A percentile compares a stretch with the other conserved stretches of the same genome.
Conservation (phyloP, 2,113 vertebrate species). For the Turdus rufiventris region DNA sequence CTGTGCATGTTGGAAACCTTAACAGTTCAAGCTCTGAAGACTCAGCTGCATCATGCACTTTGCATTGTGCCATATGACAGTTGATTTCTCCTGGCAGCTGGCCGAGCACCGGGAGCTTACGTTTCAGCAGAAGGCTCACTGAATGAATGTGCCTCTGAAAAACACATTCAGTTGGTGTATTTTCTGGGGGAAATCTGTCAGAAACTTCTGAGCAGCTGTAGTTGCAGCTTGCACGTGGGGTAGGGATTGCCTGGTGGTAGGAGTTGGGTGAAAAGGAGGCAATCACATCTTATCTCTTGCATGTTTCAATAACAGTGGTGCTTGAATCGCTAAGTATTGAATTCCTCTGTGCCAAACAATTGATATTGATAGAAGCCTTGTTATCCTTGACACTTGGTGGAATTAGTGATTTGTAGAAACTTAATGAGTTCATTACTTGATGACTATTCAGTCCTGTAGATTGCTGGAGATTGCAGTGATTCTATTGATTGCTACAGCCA, state of each 20-base stretch:
- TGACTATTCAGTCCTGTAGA: not conserved
- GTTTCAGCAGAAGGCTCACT: not conserved
- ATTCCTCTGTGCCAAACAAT: not conserved
- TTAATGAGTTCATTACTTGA: slow-evolving; percentile 1
- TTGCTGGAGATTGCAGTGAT: not conserved
- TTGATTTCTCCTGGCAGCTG: not conserved
- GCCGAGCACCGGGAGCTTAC: not conserved
- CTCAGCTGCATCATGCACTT: not conserved
- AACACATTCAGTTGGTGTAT: not conserved
- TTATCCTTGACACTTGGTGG: not conserved
- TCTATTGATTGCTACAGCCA: not conserved
- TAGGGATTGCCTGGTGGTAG: not conserved
- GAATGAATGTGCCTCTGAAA: not conserved
- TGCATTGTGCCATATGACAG: not conserved
- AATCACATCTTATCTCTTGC: not conserved
- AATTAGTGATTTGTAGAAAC: slow-evolving; percentile 23
- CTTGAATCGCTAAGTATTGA: not conserved
- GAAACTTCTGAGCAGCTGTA: not conserved
- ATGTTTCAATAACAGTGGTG: not conserved
- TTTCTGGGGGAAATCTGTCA: not conserved
- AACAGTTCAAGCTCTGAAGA: not conserved
- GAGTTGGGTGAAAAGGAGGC: not conserved
- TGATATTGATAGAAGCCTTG: not conserved
- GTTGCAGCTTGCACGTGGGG: not conserved
- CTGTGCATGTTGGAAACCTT: not conserved